These are phyloP conservation scores for Tinamus major DNA, from an alignment of 2,797 vertebrate genomes.

Conservation along the genomic window DNA sequence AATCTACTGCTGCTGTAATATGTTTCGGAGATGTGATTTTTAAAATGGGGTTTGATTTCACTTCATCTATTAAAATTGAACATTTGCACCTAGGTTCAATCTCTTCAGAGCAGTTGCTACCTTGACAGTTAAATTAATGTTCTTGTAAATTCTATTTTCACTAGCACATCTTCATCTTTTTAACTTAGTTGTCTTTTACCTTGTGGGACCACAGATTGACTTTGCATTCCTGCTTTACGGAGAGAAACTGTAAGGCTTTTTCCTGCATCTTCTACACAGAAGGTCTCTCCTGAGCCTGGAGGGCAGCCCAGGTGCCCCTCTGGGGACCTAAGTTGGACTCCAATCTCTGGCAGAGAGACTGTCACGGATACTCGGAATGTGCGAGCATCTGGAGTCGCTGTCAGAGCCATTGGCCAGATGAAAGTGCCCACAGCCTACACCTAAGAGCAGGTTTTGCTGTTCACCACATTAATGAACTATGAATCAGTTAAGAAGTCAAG, in stretches of 20 bases:
- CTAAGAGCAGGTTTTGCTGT: not conserved
- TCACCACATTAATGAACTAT: not conserved
- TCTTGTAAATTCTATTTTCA: not conserved
- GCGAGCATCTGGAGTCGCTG: not conserved
- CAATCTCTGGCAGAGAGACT: not conserved
- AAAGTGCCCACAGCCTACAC: not conserved
- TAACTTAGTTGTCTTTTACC: not conserved
- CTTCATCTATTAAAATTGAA: not conserved
- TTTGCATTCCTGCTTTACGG: not conserved
- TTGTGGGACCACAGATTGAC: not conserved
- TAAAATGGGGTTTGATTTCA: not conserved
- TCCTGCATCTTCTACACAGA: not conserved
- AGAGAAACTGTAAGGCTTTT: not conserved
- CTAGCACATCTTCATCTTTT: not conserved
- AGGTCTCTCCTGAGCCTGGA: not conserved
- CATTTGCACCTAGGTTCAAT: not conserved
- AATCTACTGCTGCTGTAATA: not conserved
- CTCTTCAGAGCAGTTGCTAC: not conserved
- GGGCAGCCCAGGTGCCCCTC: not conserved
- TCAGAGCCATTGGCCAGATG: not conserved
- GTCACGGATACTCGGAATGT: not conserved
- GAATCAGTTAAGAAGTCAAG: not conserved
- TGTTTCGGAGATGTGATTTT: not conserved
- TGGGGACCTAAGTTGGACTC: not conserved
- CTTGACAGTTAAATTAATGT: not conserved